Conservation (phyloP, 2,797 vertebrate genomes). For the Semotilus atromaculatus region DNA sequence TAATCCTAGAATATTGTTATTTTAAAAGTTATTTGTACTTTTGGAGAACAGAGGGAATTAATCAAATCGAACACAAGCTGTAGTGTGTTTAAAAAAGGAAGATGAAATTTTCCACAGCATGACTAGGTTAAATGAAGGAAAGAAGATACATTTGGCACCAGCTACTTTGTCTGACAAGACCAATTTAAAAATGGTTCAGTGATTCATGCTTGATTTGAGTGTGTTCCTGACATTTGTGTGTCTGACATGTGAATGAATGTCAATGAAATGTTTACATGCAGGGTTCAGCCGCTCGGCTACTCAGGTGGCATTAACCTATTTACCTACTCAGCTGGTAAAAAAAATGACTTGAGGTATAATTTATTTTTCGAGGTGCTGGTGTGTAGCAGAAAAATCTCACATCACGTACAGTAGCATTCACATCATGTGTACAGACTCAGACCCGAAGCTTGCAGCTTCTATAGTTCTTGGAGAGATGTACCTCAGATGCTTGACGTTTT, state of each 20-base stretch:
- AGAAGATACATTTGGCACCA: constrained; percentile 1
- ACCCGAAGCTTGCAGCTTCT: not conserved
- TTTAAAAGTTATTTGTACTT: constrained; percentile 3
- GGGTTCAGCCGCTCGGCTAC: constrained; percentile 10
- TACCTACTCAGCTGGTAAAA: constrained; percentile 8
- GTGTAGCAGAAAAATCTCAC: not conserved
- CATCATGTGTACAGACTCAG: constrained; percentile 1
- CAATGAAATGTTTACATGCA: not conserved
- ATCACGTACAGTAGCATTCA: not conserved
- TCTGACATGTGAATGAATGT: not conserved
- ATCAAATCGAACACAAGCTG: constrained; percentile 20
- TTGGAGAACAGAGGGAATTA: constrained; percentile 12
- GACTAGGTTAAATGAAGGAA: constrained; percentile 21
- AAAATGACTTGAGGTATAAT: constrained; percentile 17
- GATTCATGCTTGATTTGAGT: constrained; percentile 6
- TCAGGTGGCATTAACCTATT: constrained; percentile 12
- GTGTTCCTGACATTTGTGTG: not conserved
- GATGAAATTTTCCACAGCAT: constrained; percentile 2
- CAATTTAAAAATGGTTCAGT: not conserved
- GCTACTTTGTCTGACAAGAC: constrained; percentile 5
- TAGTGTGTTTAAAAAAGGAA: constrained; percentile 9
- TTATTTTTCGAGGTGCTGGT: not conserved
- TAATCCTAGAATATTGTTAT: constrained; percentile 4
- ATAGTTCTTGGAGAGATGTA: constrained; percentile 28
- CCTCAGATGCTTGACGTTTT: not conserved